phyloP scores from a whole-genome alignment of 1,140 invertebrate species.

The Meteorus sp. region DNA sequence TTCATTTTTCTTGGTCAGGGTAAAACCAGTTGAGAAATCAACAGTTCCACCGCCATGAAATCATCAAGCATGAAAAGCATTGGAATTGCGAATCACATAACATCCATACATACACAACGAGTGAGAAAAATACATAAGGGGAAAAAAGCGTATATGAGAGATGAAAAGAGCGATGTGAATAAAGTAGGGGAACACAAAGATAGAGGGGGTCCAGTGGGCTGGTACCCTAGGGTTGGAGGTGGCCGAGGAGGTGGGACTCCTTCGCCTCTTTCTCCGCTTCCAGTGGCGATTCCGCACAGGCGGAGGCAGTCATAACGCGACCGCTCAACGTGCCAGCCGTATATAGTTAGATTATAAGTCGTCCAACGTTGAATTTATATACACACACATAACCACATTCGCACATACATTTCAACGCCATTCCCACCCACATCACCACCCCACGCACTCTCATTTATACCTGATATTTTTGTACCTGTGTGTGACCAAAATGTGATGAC shows the following conservation, averaged over 20 bases:
- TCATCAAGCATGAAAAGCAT: too few species aligned
- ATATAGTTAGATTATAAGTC: conserved; percentile 10
- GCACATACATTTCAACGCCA: not conserved
- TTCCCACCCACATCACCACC: not conserved
- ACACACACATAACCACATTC: not conserved
- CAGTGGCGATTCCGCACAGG: conserved; percentile 43
- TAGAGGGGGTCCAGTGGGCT: conserved; percentile 55
- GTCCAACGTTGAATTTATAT: conserved; percentile 1
- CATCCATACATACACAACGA: too few species aligned
- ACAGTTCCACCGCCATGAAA: too few species aligned
- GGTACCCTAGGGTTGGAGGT: conserved; percentile 56
- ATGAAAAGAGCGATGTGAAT: not conserved
- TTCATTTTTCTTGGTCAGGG: too few species aligned
- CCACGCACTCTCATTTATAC: not conserved
- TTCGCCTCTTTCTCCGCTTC: conserved; percentile 15
- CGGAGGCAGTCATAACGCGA: conserved; percentile 58
- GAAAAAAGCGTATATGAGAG: not conserved
- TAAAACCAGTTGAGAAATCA: too few species aligned
- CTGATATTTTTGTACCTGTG: not conserved
- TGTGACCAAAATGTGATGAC: not conserved
- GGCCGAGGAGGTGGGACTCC: conserved; percentile 57
- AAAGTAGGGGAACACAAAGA: conserved; percentile 26
- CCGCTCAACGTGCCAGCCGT: conserved; percentile 50
- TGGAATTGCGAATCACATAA: too few species aligned
- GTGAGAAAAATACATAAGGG: too few species aligned